Evolutionary conservation across 2,888 invertebrate genomes (phyloP).

Genomic region (Nomada fucata): DNA sequence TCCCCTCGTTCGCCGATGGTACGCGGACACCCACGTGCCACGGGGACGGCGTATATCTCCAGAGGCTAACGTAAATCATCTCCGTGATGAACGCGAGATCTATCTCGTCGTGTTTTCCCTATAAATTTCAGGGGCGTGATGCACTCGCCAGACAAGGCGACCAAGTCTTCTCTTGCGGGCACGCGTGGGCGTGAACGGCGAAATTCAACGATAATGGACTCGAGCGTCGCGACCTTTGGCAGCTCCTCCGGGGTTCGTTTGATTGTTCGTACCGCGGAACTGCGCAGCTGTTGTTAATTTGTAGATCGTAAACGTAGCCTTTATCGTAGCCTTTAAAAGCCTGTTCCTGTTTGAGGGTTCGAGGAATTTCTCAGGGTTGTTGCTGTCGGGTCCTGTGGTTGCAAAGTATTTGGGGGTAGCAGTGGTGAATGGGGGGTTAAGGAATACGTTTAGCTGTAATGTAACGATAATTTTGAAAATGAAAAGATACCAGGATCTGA

Average conservation of each 20-base stretch:
- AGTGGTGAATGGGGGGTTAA: too few species aligned
- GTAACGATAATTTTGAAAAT: too few species aligned
- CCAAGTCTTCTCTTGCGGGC: slow-evolving; percentile 25
- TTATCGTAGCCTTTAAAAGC: background rate
- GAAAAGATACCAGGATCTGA: too few species aligned
- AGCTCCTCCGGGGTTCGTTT: slow-evolving; percentile 20
- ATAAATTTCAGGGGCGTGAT: slow-evolving; percentile 72
- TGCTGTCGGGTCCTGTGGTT: too few species aligned
- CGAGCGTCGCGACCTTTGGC: slow-evolving; percentile 57
- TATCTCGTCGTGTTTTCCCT: slow-evolving; percentile 71
- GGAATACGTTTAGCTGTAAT: too few species aligned
- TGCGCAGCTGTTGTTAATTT: slow-evolving; percentile 33
- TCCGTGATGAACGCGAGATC: slow-evolving; percentile 76
- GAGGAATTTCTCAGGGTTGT: too few species aligned
- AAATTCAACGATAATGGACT: slow-evolving; percentile 68
- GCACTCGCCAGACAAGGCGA: slow-evolving; percentile 62
- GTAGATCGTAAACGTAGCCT: background rate
- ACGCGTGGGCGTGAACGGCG: slow-evolving; percentile 63
- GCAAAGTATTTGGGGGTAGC: too few species aligned
- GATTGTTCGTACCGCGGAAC: background rate
- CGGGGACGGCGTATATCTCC: slow-evolving; percentile 55
- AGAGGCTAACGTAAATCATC: slow-evolving; percentile 77
- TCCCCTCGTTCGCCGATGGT: slow-evolving; percentile 4
- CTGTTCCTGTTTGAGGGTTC: slow-evolving; percentile 3
- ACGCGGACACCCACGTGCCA: slow-evolving; percentile 62